Evolutionary conservation across 2,113 vertebrate species (phyloP), one percentile per base, ranked within the genome.

Genomic region (Neopipo cinnamomea): DNA sequence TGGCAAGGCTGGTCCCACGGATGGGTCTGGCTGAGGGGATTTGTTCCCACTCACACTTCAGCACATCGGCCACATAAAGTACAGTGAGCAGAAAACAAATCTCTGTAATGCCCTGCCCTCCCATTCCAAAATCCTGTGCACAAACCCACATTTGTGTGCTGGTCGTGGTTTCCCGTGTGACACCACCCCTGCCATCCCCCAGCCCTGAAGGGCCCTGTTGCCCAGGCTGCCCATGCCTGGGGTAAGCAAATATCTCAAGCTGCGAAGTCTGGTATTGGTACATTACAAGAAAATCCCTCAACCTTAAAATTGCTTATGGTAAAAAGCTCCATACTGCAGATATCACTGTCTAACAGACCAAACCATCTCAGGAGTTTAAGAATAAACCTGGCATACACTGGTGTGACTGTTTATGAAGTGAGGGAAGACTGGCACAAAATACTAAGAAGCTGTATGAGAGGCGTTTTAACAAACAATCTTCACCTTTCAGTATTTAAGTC

Each of bases 401-500:
- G 31, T 73, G 41, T 52, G 58, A 27, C 56, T 74, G 59, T 30
- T 35, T 70, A 18, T 6, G 35, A 52, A 49, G 25, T 75, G 82
- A 90, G 39, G 74, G 42, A 33, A 73, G 58, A 53, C 65, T n/a
- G 70, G 63, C 74, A 18, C 5, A 58, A 73, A 68, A 78, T 21
- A 55, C 31, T 19, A 71, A 93, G 67, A 35, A 86, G 47, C 50
- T 81, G 68, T 41, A 28, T 68, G 74, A 90, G 81, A 53, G 23
- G 41, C 95, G 63, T 94, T 67, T 76, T 83, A 91, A 70, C 56
- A 72, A 95, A 94, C 91, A 85, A 93, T 96, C 94, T 90, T 97
- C 89, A 95, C 92, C 93, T 96, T 92, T 91, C 96, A 92, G 83
- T 85, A 86, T 84, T 94, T 94, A 95, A 97, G 67, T 61, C 89